Evolutionary conservation across 2,888 invertebrate genomes (phyloP).

Genomic region (Drosophila testacea): DNA sequence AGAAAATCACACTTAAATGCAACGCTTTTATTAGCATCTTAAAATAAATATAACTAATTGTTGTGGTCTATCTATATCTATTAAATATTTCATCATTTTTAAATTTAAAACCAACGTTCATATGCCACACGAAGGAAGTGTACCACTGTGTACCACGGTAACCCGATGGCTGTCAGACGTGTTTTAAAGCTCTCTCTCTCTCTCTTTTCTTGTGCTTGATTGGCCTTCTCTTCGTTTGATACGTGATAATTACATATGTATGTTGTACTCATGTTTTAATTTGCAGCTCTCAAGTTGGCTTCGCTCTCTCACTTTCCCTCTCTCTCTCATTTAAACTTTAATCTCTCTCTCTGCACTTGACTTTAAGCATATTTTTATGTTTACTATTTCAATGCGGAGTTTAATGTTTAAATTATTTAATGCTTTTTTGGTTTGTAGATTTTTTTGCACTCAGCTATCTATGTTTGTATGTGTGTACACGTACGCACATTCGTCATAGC

Average conservation of each 20-base stretch:
- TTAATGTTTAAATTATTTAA: slow-evolving; percentile 29
- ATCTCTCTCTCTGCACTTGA: slow-evolving; percentile 10
- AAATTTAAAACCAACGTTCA: neutral
- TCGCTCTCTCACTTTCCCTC: neutral
- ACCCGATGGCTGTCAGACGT: slow-evolving; percentile 39
- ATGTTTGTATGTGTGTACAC: neutral
- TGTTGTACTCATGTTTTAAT: slow-evolving; percentile 35
- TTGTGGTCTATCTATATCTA: too few species aligned
- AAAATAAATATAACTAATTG: too few species aligned
- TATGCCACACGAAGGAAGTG: neutral
- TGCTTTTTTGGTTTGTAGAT: slow-evolving; percentile 13
- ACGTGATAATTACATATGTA: slow-evolving; percentile 57
- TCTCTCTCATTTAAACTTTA: slow-evolving; percentile 9
- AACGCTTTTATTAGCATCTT: neutral
- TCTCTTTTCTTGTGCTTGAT: slow-evolving; percentile 10
- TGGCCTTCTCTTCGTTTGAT: slow-evolving; percentile 51
- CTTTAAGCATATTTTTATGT: slow-evolving; percentile 40
- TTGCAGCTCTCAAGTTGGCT: slow-evolving; percentile 14
- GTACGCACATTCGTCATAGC: slow-evolving; percentile 27
- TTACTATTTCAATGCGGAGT: slow-evolving; percentile 32
- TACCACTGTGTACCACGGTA: slow-evolving; percentile 40
- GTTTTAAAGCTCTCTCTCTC: slow-evolving; percentile 26
- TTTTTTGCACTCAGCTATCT: slow-evolving; percentile 23
- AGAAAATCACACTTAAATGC: neutral
- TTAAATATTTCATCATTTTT: slow-evolving; percentile 18